phyloP scores from a whole-genome alignment of 2,113 vertebrate genomes.

The Dipodomys stephensi region DNA sequence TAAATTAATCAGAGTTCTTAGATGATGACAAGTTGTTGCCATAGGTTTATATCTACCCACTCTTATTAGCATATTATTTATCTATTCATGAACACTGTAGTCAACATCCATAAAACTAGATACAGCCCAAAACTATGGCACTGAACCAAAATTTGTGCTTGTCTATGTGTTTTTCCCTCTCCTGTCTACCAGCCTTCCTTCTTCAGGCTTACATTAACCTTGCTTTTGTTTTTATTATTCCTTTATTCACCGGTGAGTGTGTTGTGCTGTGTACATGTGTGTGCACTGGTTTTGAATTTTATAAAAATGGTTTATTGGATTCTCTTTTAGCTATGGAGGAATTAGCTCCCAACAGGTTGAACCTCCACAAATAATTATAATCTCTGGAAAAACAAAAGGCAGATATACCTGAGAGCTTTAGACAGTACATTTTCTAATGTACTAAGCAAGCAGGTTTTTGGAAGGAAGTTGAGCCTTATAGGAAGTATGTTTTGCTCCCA shows the following conservation, averaged over 20 bases:
- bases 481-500: background rate
- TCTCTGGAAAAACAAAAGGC: background rate
- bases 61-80: constrained; percentile 9
- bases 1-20: constrained; percentile 16
- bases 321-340: background rate
- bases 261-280: too few relatives aligned
- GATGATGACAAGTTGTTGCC: background rate
- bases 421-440: background rate
- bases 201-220: background rate
- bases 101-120: background rate
- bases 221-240: background rate
- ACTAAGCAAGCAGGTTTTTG: background rate
- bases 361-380: background rate
- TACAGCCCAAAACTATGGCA: background rate
- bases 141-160: background rate
- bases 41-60: background rate
- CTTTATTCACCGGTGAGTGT: background rate
- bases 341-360: background rate
- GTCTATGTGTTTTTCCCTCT: background rate
- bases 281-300: background rate
- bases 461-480: background rate
- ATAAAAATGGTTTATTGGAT: background rate
- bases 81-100: background rate
- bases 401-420: background rate
- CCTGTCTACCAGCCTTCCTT: background rate